Percentiles rank a stretch among this genome's conserved stretches.
These are phyloP conservation scores for Spheniscus mendiculus DNA, from an alignment of 2,113 vertebrate species.

Conservation along the genomic window DNA sequence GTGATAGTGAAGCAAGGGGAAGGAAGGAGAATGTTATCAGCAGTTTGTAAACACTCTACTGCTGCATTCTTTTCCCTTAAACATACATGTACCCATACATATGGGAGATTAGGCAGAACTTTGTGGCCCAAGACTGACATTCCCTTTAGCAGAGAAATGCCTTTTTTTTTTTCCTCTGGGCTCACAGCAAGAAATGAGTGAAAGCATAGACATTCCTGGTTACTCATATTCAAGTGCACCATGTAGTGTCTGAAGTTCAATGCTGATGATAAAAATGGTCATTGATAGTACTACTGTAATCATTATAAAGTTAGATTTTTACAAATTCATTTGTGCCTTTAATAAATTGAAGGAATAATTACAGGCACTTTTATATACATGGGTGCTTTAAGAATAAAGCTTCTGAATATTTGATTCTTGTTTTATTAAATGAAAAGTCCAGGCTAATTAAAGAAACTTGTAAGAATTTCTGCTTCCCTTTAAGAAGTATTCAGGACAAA, in stretches of 20 bases:
- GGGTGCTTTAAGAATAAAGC: background rate
- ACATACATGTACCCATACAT: background rate
- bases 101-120: background rate
- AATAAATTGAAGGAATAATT: background rate
- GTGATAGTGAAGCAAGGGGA: background rate
- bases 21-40: background rate
- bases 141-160: background rate
- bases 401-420: background rate
- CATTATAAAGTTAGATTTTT: background rate
- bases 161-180: background rate
- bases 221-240: background rate
- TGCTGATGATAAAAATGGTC: background rate
- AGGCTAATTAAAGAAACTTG: background rate
- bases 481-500: background rate
- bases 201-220: background rate
- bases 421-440: background rate
- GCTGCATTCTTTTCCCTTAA: background rate
- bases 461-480: background rate
- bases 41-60: background rate
- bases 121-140: background rate
- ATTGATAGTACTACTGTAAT: background rate
- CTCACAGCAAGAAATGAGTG: background rate
- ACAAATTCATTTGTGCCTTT: background rate
- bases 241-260: background rate
- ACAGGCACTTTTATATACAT: background rate